phyloP scores from a whole-genome alignment of 2,113 vertebrate species.

The Corythoichthys haematopterus region DNA sequence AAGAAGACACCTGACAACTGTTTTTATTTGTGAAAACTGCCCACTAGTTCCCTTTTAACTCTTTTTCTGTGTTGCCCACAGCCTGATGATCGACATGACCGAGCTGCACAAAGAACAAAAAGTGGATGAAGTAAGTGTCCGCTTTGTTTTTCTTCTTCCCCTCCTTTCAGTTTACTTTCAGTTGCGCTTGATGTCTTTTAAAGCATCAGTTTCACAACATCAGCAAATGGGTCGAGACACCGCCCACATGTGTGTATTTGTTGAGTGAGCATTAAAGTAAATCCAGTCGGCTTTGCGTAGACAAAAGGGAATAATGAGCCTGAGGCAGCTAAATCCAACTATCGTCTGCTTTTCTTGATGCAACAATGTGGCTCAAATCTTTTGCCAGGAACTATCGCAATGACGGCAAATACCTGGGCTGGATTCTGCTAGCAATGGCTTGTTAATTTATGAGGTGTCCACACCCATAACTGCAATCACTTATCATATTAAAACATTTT shows the following conservation, averaged over 20 bases:
- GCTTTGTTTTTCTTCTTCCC: neutral
- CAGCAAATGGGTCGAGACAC: neutral
- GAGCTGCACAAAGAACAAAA: slow-evolving; percentile 91
- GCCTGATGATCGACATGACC: slow-evolving; percentile 89
- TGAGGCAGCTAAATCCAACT: neutral
- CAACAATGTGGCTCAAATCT: neutral
- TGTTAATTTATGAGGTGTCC: neutral
- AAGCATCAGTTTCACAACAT: neutral
- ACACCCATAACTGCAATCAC: too few relatives aligned
- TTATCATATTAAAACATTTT: too few relatives aligned
- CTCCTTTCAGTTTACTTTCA: neutral
- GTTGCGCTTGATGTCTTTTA: neutral
- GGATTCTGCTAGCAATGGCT: neutral
- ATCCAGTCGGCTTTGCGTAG: neutral
- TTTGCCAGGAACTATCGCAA: neutral
- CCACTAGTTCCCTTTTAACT: neutral
- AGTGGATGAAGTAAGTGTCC: slow-evolving; percentile 83
- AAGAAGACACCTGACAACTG: neutral
- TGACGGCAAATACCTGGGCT: neutral
- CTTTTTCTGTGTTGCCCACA: slow-evolving; percentile 49
- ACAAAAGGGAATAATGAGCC: neutral
- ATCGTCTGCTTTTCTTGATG: neutral
- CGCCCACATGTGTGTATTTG: neutral
- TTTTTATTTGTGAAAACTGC: neutral
- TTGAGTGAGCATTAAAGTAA: neutral